Evolutionary conservation across 2,888 invertebrate genomes (phyloP), one percentile per base, ranked within the genome.

Genomic region (Acanthococcus lagerstroemiae): DNA sequence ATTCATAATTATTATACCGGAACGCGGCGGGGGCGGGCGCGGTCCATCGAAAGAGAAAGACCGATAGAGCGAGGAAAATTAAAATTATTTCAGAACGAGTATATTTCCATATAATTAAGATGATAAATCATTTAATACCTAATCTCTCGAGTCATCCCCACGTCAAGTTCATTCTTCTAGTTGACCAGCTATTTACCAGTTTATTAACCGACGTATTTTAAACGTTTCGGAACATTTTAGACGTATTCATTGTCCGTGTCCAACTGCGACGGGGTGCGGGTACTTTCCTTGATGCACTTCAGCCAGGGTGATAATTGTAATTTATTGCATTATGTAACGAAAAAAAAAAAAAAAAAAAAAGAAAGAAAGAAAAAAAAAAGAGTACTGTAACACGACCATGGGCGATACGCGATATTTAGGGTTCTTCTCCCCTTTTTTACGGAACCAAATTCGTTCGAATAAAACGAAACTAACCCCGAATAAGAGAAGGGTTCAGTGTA

Each of bases 61-160:
- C n/a, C n/a, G n/a, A n/a, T n/a, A n/a, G n/a, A n/a, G n/a, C n/a
- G n/a, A n/a, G n/a, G 26, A n/a, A 25, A 25, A 48, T 27, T 48
- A 45, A 45, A 46, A 60, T 48, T 48, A 60, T 60, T 60, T 60
- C 48, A 48, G 48, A 60, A 46, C 60, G 48, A 60, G 46, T 46
- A 60, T n/a, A n/a, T 60, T 60, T 60, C 60, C 60, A 60, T 60
- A 60, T 60, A 60, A 60, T 60, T 60, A 60, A 60, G 27, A 60
- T 19, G 22, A 60, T 60, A 60, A 60, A 60, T 60, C 60, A 60
- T 60, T 60, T 60, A 27, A 45, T 19, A 45, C 24, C 45, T 58
- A 58, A 58, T 58, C 58, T 58, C 26, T 24, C 25, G 21, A 22
- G 15, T 30, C 30, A 22, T 25, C n/a, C 56, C 19, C 15, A n/a